Percentiles rank a stretch among this genome's conserved stretches.
Evolutionary conservation across 2,797 vertebrate genomes (phyloP).

Genomic region (Acanthis flammea): DNA sequence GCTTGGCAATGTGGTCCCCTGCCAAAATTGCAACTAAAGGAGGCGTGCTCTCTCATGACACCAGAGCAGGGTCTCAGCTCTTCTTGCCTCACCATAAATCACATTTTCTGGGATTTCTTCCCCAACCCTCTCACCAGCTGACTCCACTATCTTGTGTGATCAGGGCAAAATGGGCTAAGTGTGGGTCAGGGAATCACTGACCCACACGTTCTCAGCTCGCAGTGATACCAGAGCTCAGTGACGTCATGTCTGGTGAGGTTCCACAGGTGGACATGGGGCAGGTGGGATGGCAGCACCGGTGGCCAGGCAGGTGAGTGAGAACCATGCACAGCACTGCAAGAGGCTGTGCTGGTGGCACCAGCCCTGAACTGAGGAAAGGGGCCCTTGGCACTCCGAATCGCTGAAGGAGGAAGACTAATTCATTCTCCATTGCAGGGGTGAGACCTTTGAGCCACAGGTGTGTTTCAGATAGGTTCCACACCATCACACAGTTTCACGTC

Average conservation of each 20-base stretch:
- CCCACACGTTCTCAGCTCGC: background rate
- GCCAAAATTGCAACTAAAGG: background rate
- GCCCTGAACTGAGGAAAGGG: background rate
- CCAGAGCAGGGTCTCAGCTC: background rate
- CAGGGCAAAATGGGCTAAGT: background rate
- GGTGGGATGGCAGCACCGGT: background rate
- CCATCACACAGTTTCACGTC: background rate
- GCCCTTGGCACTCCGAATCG: rapidly evolving
- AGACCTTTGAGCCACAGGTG: background rate
- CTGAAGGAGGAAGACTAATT: background rate
- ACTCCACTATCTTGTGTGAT: background rate
- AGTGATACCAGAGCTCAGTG: background rate
- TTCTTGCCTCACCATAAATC: background rate
- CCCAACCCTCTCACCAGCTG: background rate
- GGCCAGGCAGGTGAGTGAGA: background rate
- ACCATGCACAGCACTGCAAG: rapidly evolving
- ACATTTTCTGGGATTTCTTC: background rate
- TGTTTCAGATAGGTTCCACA: background rate
- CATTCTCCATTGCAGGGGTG: background rate
- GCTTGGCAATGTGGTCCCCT: background rate
- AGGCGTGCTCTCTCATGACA: background rate
- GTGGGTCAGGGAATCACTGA: too few species aligned
- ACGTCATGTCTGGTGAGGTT: background rate
- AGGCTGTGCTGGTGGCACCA: background rate
- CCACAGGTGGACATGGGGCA: rapidly evolving